A percentile compares a stretch with the other conserved stretches of the same genome.
Conservation (phyloP, 2,888 invertebrate genomes). For the Metellina segmentata region DNA sequence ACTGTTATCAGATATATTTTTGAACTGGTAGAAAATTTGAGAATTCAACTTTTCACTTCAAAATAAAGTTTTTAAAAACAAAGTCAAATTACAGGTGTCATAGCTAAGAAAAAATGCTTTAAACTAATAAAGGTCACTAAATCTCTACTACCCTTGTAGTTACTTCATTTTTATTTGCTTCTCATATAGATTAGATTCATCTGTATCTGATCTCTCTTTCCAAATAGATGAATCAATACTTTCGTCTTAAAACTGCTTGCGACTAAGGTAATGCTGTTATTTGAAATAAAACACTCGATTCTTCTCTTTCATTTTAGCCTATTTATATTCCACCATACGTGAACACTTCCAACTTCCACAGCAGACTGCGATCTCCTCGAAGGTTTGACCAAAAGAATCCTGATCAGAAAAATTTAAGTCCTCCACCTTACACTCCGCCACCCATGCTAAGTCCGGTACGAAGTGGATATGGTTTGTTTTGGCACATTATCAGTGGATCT, state of each 20-base stretch:
- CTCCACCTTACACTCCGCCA: slow-evolving; percentile 92
- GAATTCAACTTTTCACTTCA: no score
- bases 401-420: slow-evolving; percentile 79
- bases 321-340: slow-evolving; percentile 82
- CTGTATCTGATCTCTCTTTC: background rate
- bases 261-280: no score
- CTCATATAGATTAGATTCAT: no score
- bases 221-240: background rate
- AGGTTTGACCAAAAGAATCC: slow-evolving; percentile 79
- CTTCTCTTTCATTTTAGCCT: slow-evolving; percentile 78
- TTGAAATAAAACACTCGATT: background rate
- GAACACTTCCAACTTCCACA: slow-evolving; percentile 83
- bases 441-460: slow-evolving; percentile 96
- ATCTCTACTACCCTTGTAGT: no score
- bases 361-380: slow-evolving; percentile 83
- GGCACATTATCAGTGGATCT: slow-evolving; percentile 80
- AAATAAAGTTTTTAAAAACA: no score
- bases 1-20: no score
- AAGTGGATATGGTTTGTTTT: slow-evolving; percentile 91
- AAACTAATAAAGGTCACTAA: no score
- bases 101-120: no score
- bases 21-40: no score
- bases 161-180: no score
- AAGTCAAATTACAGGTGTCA: no score
- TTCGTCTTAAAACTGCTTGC: background rate